Percentiles rank a stretch among this genome's conserved stretches.
Conservation (phyloP, 1,140 invertebrate genomes). For the Drosophila aff. region DNA sequence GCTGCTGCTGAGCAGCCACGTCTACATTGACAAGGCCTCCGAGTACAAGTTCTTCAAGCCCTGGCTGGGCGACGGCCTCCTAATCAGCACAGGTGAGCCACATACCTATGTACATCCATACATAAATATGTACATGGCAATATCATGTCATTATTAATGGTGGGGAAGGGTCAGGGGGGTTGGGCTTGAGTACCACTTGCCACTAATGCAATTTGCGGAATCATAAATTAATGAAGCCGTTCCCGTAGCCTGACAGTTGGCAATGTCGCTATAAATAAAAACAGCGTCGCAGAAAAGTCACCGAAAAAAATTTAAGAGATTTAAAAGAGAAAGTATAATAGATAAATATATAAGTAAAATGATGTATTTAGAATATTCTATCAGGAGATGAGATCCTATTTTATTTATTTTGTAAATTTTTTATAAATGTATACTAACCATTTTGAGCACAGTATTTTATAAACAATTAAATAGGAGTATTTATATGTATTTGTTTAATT, state of each 20-base stretch:
- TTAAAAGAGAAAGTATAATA: too few species aligned
- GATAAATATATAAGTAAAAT: background rate
- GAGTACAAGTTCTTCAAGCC: conserved; percentile 91
- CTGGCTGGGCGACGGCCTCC: conserved; percentile 90
- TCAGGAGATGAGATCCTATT: too few species aligned
- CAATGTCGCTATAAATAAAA: conserved; percentile 78
- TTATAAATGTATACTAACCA: too few species aligned
- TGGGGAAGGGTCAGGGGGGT: background rate
- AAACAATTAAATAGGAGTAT: too few species aligned
- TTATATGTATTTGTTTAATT: too few species aligned
- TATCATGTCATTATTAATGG: conserved; percentile 5
- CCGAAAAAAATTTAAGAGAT: conserved; percentile 16
- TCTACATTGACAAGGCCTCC: conserved; percentile 90
- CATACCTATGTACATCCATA: background rate
- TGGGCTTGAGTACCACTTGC: conserved; percentile 27
- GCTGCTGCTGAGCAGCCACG: conserved; percentile 90
- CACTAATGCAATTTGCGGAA: conserved; percentile 76
- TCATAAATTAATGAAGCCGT: conserved; percentile 81
- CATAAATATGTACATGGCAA: background rate
- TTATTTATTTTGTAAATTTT: too few species aligned
- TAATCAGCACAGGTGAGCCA: conserved; percentile 90
- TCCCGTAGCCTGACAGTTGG: conserved; percentile 73
- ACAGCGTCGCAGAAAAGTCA: conserved; percentile 40
- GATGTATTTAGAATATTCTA: too few species aligned
- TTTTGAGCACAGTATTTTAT: too few species aligned